Conservation (phyloP, 1,140 invertebrate genomes). For the Trichonephila inaurata region DNA sequence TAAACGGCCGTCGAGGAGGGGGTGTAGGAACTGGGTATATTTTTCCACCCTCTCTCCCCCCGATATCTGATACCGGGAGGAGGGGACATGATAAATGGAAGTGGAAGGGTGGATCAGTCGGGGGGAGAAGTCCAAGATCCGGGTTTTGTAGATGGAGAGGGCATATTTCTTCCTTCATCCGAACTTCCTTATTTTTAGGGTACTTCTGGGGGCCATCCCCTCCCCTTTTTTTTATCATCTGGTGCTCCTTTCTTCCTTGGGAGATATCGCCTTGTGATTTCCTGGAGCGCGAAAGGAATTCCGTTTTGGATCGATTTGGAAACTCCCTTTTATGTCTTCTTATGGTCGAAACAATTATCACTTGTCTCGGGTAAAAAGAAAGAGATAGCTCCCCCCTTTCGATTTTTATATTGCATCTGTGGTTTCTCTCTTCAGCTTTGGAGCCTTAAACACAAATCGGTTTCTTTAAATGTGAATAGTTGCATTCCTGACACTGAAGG, state of each 20-base stretch:
- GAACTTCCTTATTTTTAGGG: constrained; percentile 38
- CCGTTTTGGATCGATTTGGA: constrained; percentile 23
- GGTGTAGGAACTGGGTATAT: neutral
- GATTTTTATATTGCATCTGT: no score
- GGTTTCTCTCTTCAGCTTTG: no score
- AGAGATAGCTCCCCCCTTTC: neutral
- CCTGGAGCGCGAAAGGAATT: constrained; percentile 1
- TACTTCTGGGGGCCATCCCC: constrained; percentile 3
- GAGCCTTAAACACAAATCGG: no score
- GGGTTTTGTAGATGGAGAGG: constrained; percentile 26
- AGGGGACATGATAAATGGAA: neutral
- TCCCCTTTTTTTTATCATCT: neutral
- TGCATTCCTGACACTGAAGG: no score
- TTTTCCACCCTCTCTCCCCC: neutral
- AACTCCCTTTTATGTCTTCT: neutral
- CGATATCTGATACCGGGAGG: neutral
- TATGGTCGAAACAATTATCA: neutral
- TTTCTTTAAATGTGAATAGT: no score
- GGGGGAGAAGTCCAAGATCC: neutral
- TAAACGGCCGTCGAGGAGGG: neutral
- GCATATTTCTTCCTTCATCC: constrained; percentile 34
- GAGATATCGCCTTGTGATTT: constrained; percentile 17
- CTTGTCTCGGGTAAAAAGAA: neutral
- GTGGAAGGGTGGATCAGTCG: constrained; percentile 28
- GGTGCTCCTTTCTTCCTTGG: neutral